Evolutionary conservation across 2,113 vertebrate genomes (phyloP), one percentile per base, ranked within the genome.

Genomic region (Aramus guarauna): DNA sequence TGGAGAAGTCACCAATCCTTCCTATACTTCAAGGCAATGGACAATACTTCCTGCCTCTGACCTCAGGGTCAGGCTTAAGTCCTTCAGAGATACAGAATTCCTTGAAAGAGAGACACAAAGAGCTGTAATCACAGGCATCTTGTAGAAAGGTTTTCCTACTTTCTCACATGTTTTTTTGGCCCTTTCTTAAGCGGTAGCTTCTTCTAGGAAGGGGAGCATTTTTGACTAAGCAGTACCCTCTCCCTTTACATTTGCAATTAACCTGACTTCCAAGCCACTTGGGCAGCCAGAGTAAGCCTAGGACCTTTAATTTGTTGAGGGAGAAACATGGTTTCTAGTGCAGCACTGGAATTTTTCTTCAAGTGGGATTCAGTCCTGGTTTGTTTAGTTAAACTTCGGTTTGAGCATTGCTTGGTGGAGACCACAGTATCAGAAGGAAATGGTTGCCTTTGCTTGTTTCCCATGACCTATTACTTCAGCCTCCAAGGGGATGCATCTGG

Each of bases 391-490:
- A 85, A 87, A 73, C 90, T 64, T 92, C 74, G 83, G 48, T 78
- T 87, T 64, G 79, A 95, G 36, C 56, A 24, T 26, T 67, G 47
- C 88, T 92, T 81, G 83, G 60, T 96, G 81, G 78, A 81, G 76
- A 73, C 80, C 62, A 45, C 76, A 80, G 66, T 94, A 93, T 95
- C 96, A 94, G 73, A 81, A 96, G 95, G 94, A 96, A 94, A 92
- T 60, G 91, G 78, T 91, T 90, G 93, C 89, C 92, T 96, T 82
- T 85, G 88, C 79, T 72, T 43, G 53, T 94, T 93, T 96, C 92
- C 96, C 95, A 96, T 97, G 96, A 97, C 92, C 96, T 92, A 85
- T 95, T 90, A 91, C 83, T 95, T 85, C 82, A 92, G 92, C 72
- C 92, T 96, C 83, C 41, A 36, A 92, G 81, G 93, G 85, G 87